Evolutionary conservation across 1,140 invertebrate species (phyloP), one percentile per base, ranked within the genome.

Genomic region (Ephestia elutella): DNA sequence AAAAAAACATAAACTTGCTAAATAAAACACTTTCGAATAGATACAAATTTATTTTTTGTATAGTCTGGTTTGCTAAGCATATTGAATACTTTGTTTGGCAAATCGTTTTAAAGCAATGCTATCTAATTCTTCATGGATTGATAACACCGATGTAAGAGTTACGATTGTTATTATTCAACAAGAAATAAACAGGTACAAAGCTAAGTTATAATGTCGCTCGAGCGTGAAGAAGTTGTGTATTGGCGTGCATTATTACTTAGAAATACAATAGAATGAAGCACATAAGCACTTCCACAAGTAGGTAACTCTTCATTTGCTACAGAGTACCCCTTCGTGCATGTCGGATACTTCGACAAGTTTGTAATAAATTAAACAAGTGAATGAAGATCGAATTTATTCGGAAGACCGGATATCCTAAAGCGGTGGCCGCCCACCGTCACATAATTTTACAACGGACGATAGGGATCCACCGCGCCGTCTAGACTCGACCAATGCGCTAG

Each of bases 361-460:
- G 38, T 50, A 44, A 61, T 66, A 68, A 65, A 70, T 68, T 65
- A 68, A 55, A 65, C 60, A 67, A 65, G 38, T 30, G 61, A 65
- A 62, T 66, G 58, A 70, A 63, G 59, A 76, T 71, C 57, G 66
- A 70, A 74, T 71, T 67, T 54, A 57, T 53, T 50, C 62, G 68
- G 70, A 73, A 68, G 70, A 73, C 63, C 65, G 68, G 68, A 73
- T 69, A 71, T 75, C 64, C 65, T 64, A 65, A 48, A 65, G 54
- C 60, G 70, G 62, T 59, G 60, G 65, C 25, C 56, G 54, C 57
- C 62, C 76, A 62, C 71, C 69, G 73, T 78, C 76, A 82, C 75
- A 83, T 83, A 83, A 85, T 85, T 85, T 83, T 76, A 74, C 77
- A 64, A 65, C 66, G 65, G 63, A 70, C 75, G 78, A 82, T 81